Evolutionary conservation across 2,797 vertebrate genomes (phyloP).

Genomic region (Acestrorhynchus altus): DNA sequence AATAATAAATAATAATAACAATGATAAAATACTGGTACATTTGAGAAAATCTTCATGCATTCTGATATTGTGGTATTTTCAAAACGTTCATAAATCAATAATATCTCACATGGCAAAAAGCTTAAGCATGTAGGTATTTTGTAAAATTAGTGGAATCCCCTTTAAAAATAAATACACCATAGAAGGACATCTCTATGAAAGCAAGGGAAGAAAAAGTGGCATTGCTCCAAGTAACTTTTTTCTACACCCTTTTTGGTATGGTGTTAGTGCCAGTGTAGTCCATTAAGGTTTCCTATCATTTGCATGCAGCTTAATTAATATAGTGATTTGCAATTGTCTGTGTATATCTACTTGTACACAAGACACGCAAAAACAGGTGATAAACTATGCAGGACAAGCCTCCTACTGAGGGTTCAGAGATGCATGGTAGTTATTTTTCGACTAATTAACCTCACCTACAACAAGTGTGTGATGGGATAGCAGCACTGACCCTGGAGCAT

Average conservation of each 20-base stretch:
- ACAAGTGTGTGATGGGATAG: constrained; percentile 15
- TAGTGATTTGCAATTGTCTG: background rate
- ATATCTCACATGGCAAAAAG: too few relatives aligned
- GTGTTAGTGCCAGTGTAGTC: background rate
- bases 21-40: too few relatives aligned
- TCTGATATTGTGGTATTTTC: too few relatives aligned
- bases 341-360: background rate
- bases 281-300: background rate
- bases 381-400: background rate
- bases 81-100: too few relatives aligned
- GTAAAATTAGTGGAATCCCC: too few relatives aligned
- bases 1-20: too few relatives aligned
- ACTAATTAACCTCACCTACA: constrained; percentile 51
- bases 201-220: too few relatives aligned
- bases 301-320: constrained; percentile 20
- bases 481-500: constrained; percentile 41
- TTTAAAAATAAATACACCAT: too few relatives aligned
- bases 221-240: background rate
- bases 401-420: constrained; percentile 10
- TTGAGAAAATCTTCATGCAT: too few relatives aligned
- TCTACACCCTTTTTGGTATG: background rate
- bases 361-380: constrained; percentile 4
- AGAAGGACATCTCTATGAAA: background rate
- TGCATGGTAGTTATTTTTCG: constrained; percentile 39
- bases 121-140: background rate